Conservation (phyloP, 2,797 vertebrate genomes). For the Neostethus bicornis region DNA sequence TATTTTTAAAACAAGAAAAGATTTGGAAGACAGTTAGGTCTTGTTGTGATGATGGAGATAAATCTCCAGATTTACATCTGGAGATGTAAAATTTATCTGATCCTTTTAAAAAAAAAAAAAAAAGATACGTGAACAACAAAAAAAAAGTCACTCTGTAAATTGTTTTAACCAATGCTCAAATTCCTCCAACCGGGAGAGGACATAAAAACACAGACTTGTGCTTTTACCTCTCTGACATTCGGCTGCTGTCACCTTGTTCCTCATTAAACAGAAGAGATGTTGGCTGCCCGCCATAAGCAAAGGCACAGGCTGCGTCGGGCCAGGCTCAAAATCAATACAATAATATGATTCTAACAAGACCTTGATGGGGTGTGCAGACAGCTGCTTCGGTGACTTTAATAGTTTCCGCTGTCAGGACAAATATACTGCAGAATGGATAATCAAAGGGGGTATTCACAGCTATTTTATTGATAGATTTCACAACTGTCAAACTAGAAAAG, state of each 20-base stretch:
- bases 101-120: no score
- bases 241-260: constrained; percentile 22
- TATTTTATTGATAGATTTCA: constrained; percentile 3
- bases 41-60: no score
- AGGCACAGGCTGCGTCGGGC: constrained; percentile 26
- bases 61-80: no score
- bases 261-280: constrained; percentile 22
- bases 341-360: constrained; percentile 49
- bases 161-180: no score
- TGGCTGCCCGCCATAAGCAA: constrained; percentile 32
- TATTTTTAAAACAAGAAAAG: no score
- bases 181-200: constrained; percentile 8
- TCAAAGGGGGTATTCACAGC: constrained; percentile 26
- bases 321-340: constrained; percentile 51
- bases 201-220: constrained; percentile 30
- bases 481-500: background rate
- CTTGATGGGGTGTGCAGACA: constrained; percentile 39
- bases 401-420: constrained; percentile 32
- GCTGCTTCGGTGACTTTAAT: constrained; percentile 43
- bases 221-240: constrained; percentile 27
- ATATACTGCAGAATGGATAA: constrained; percentile 26
- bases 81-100: no score
- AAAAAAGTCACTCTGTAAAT: no score
- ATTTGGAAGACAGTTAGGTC: no score
- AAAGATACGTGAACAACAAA: no score